phyloP scores from a whole-genome alignment of 2,113 vertebrate genomes.

The Delphinus delphis region DNA sequence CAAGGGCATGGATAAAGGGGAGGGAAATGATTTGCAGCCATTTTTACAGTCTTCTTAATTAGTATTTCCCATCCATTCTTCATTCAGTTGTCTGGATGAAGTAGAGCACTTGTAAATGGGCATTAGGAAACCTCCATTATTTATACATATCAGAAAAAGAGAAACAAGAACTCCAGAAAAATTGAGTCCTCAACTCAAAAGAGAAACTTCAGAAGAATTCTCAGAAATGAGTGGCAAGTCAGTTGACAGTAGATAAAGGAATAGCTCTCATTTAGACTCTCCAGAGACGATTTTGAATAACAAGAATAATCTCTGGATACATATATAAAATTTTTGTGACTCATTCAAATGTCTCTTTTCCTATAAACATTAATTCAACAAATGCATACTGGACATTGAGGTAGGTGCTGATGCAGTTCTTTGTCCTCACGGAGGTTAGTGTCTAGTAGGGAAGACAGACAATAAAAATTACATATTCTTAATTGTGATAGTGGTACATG shows the following conservation, averaged over 20 bases:
- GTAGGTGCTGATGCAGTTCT: not conserved
- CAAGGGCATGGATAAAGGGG: not conserved
- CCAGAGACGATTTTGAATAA: not conserved
- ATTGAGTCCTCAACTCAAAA: not conserved
- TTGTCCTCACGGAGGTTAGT: not conserved
- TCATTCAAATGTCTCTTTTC: slow-evolving; percentile 33
- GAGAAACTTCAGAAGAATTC: not conserved
- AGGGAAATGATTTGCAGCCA: not conserved
- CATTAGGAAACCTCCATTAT: not conserved
- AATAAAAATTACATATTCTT: not conserved
- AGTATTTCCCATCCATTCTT: not conserved
- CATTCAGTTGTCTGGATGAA: not conserved
- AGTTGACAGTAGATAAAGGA: not conserved
- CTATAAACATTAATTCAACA: not conserved
- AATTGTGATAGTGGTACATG: not conserved
- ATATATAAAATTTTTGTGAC: not conserved
- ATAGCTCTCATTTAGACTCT: slow-evolving; percentile 3
- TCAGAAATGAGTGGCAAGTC: not conserved
- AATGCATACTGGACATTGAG: not conserved
- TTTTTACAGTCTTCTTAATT: not conserved
- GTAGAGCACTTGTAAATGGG: not conserved
- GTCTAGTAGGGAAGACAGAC: not conserved
- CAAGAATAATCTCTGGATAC: slow-evolving; percentile 18
- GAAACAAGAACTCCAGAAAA: not conserved
- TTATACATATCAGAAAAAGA: slow-evolving; percentile 31